A percentile compares a stretch with the other conserved stretches of the same genome.
These are phyloP conservation scores for Apocrypta bakeri DNA, from an alignment of 1,140 invertebrate genomes.

Conservation along the genomic window DNA sequence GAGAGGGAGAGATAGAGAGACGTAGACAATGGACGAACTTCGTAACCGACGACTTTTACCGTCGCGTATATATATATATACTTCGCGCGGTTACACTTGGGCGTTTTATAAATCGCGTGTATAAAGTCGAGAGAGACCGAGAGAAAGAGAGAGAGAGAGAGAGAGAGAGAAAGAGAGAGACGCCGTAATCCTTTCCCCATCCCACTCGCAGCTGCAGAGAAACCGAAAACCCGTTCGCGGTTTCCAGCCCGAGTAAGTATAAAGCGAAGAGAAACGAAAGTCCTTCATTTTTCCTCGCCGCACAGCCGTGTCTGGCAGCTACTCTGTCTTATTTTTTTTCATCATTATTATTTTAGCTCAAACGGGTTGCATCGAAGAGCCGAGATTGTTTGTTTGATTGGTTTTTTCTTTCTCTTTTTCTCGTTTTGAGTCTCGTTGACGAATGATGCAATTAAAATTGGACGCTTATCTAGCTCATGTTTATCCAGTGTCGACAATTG, in stretches of 20 bases:
- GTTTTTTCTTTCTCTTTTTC: neutral
- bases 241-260: slow-evolving; percentile 22
- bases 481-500: too few relatives aligned
- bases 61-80: neutral
- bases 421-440: neutral
- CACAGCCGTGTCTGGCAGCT: neutral
- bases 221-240: slow-evolving; percentile 46
- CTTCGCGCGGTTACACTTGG: neutral
- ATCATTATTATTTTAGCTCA: neutral
- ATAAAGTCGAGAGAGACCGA: too few relatives aligned
- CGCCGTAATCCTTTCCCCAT: slow-evolving; percentile 43
- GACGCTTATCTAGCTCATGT: too few relatives aligned
- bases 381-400: neutral
- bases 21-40: slow-evolving; percentile 7
- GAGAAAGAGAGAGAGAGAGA: too few relatives aligned
- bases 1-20: too few relatives aligned
- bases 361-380: neutral
- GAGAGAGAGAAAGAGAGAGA: too few relatives aligned
- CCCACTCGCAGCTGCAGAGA: slow-evolving; percentile 2
- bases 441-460: neutral
- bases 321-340: neutral
- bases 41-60: slow-evolving; percentile 21
- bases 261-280: slow-evolving; percentile 37
- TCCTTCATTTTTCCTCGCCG: slow-evolving; percentile 18
- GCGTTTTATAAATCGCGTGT: slow-evolving; percentile 5